Conservation (phyloP, 2,113 vertebrate species). For the Actenoides lindsayi region DNA sequence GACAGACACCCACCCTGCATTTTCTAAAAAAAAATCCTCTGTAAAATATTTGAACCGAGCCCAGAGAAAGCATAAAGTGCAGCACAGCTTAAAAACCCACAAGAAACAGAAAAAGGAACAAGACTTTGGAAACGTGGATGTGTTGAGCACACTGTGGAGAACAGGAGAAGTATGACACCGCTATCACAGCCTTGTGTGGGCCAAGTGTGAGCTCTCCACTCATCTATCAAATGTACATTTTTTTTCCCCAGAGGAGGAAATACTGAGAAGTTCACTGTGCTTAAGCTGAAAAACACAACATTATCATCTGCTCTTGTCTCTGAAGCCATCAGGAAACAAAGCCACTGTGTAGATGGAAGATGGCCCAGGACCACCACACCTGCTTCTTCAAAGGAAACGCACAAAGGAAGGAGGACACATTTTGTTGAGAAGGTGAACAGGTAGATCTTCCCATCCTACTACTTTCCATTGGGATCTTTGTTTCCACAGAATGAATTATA, state of each 20-base stretch:
- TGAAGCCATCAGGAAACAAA: neutral
- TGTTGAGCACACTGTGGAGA: neutral
- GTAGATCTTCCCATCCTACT: neutral
- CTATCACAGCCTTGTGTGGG: neutral
- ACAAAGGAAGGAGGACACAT: neutral
- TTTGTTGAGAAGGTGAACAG: neutral
- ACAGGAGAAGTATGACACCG: neutral
- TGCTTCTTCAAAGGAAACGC: neutral
- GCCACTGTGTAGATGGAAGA: neutral
- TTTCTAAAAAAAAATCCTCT: neutral
- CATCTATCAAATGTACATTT: neutral
- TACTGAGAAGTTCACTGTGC: neutral
- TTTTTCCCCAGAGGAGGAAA: neutral
- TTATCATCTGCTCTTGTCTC: neutral
- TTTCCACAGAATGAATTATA: slow-evolving; percentile 46
- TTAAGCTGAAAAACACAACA: neutral
- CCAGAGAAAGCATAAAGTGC: neutral
- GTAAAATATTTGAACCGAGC: neutral
- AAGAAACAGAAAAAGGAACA: neutral
- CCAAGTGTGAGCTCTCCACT: neutral
- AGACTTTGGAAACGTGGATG: neutral
- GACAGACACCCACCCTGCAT: neutral
- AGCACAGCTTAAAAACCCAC: neutral
- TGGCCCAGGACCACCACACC: neutral
- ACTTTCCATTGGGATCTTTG: neutral